Conservation (phyloP, 2,888 invertebrate genomes). For the Troides helena region DNA sequence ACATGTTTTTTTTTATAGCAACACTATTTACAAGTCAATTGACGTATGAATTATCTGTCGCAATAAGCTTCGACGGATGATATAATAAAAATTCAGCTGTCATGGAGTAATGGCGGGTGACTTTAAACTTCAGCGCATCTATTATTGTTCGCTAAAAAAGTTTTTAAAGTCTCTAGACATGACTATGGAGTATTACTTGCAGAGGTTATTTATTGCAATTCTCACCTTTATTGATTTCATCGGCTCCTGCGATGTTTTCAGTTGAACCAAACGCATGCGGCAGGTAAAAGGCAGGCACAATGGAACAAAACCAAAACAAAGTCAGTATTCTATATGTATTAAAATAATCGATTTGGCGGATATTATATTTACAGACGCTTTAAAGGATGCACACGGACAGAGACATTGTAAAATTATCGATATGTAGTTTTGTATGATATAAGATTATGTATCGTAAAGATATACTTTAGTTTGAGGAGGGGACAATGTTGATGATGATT, state of each 20-base stretch:
- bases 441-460: no score
- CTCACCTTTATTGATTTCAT: conserved; percentile 75
- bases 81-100: not conserved
- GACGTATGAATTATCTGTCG: no score
- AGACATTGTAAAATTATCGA: no score
- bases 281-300: conserved; percentile 38
- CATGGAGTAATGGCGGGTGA: no score
- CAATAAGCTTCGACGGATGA: conserved; percentile 12
- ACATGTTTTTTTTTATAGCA: conserved; percentile 16
- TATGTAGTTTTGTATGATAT: no score
- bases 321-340: not conserved
- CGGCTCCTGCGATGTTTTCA: conserved; percentile 59
- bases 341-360: no score
- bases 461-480: no score
- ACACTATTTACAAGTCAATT: conserved; percentile 29
- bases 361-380: no score
- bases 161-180: not conserved
- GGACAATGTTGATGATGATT: no score
- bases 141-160: not conserved
- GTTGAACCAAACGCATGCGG: conserved; percentile 46
- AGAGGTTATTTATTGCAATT: conserved; percentile 31
- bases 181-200: conserved; percentile 1
- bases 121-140: not conserved
- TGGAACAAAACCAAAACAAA: conserved; percentile 46
- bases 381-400: no score